phyloP scores from a whole-genome alignment of 2,888 invertebrate genomes.

The Arge pagana region DNA sequence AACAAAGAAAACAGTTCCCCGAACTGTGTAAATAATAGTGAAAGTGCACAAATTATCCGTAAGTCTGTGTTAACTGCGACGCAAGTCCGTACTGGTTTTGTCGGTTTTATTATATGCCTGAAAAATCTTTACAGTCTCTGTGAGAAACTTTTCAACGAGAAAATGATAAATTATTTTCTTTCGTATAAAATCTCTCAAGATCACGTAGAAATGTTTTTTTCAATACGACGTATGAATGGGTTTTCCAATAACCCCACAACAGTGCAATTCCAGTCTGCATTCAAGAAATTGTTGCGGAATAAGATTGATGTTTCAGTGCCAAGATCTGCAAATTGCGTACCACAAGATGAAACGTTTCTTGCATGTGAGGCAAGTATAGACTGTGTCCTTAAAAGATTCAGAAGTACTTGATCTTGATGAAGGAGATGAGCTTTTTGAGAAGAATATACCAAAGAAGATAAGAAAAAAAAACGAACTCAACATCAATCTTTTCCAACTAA shows the following conservation, averaged over 20 bases:
- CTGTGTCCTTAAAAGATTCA: not conserved
- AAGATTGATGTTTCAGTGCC: not conserved
- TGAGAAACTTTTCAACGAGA: not conserved
- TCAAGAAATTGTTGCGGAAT: not conserved
- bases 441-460: not conserved
- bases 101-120: not conserved
- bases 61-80: constrained; percentile 11
- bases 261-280: not conserved
- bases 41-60: not conserved
- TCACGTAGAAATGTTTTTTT: constrained; percentile 3
- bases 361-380: not conserved
- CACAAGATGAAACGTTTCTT: constrained; percentile 2
- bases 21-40: not conserved
- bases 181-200: constrained; percentile 3
- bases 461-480: not conserved
- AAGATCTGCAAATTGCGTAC: not conserved
- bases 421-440: not conserved
- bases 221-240: not conserved
- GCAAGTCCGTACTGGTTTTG: not conserved
- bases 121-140: not conserved
- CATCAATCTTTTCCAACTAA: not conserved
- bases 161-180: not conserved
- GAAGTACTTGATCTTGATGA: no score
- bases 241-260: constrained; percentile 1
- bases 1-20: constrained; percentile 13